Percentiles rank a stretch among this genome's conserved stretches.
phyloP scores from a whole-genome alignment of 2,113 vertebrate genomes.

The Trogon surrucura region DNA sequence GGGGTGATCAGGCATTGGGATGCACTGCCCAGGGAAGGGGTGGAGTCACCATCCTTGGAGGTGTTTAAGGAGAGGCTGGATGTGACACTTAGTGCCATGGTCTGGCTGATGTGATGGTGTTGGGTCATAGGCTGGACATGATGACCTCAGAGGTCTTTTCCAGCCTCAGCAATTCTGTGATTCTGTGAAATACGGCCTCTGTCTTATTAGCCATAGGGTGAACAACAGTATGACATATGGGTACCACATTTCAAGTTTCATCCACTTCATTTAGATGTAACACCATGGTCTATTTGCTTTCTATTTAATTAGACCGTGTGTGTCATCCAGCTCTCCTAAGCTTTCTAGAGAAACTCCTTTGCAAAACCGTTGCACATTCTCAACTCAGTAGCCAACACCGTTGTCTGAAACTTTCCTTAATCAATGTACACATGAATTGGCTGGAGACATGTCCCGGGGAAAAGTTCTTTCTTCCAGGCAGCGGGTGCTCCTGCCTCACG shows the following conservation, averaged over 20 bases:
- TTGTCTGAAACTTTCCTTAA: not conserved
- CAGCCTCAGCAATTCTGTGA: too few relatives aligned
- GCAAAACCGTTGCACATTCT: not conserved
- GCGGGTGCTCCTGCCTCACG: not conserved
- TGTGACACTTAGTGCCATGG: too few relatives aligned
- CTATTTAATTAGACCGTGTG: not conserved
- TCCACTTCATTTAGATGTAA: not conserved
- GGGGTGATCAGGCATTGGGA: too few relatives aligned
- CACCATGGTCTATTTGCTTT: not conserved
- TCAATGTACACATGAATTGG: accelerated
- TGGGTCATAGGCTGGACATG: too few relatives aligned
- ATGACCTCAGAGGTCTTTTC: too few relatives aligned
- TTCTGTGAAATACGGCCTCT: not conserved
- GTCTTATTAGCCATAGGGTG: not conserved
- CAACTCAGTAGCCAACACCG: accelerated
- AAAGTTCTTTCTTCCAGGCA: not conserved
- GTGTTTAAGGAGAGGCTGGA: too few relatives aligned
- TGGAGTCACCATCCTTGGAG: too few relatives aligned
- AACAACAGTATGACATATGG: not conserved
- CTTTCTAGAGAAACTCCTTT: not conserved
- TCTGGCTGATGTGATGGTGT: too few relatives aligned
- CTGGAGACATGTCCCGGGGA: accelerated
- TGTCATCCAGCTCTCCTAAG: not conserved
- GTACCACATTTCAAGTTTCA: not conserved
- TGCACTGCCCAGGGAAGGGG: too few relatives aligned